These are phyloP conservation scores for Colletes latitarsis DNA, from an alignment of 1,140 invertebrate genomes.

Conservation along the genomic window DNA sequence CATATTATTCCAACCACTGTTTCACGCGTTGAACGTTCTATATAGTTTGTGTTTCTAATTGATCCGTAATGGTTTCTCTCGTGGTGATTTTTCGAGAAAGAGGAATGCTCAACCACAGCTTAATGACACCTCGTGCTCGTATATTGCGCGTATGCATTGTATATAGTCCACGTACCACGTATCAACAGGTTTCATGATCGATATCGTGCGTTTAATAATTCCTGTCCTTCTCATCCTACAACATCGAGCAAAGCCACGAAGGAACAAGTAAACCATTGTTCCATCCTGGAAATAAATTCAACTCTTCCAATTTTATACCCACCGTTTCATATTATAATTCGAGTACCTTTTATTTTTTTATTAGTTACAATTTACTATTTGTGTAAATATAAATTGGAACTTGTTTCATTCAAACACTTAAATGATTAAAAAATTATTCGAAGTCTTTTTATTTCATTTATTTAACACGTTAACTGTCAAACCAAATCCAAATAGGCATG, in stretches of 20 bases:
- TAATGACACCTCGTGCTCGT: slow-evolving; percentile 13
- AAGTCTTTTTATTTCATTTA: too few species aligned
- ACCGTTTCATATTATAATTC: too few species aligned
- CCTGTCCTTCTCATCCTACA: slow-evolving; percentile 16
- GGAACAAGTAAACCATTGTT: slow-evolving; percentile 10
- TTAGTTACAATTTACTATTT: too few species aligned
- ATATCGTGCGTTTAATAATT: slow-evolving; percentile 61
- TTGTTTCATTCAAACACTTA: too few species aligned
- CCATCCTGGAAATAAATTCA: neutral
- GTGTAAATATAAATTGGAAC: too few species aligned
- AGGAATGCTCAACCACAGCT: neutral
- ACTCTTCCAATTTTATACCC: neutral
- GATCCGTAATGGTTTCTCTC: neutral
- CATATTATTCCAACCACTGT: too few species aligned
- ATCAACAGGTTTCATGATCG: slow-evolving; percentile 62
- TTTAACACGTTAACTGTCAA: too few species aligned
- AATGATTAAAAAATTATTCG: too few species aligned
- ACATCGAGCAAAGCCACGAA: slow-evolving; percentile 4
- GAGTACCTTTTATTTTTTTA: too few species aligned
- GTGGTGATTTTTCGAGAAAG: neutral
- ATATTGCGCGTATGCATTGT: neutral
- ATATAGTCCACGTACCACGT: slow-evolving; percentile 17
- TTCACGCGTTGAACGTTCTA: neutral
- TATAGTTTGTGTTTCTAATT: too few species aligned
- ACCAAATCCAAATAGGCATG: too few species aligned